A percentile compares a stretch with the other conserved stretches of the same genome.
Evolutionary conservation across 2,888 invertebrate genomes (phyloP).

Genomic region (Muscina levida): DNA sequence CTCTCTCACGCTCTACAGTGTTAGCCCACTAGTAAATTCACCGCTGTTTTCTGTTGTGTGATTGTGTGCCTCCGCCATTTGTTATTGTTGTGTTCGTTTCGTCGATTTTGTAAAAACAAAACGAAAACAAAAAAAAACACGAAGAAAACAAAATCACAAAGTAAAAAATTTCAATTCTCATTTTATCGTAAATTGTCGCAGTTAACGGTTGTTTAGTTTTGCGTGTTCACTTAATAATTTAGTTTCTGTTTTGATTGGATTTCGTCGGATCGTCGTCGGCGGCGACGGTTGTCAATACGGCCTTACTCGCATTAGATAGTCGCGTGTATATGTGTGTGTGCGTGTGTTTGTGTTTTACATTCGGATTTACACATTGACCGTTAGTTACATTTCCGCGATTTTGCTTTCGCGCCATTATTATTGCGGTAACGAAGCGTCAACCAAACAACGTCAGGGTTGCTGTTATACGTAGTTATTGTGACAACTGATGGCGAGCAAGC

Average conservation of each 20-base stretch:
- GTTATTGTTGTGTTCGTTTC: conserved; percentile 11
- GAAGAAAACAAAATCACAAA: conserved; percentile 11
- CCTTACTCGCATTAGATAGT: too few species aligned
- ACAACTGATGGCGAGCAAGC: not conserved
- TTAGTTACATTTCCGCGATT: conserved; percentile 13
- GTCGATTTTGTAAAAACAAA: conserved; percentile 37
- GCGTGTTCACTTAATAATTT: conserved; percentile 14
- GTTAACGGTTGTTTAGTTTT: conserved; percentile 61
- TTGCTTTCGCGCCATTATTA: conserved; percentile 15
- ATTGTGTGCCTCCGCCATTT: not conserved
- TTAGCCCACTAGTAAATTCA: conserved; percentile 6
- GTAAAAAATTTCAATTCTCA: conserved; percentile 53
- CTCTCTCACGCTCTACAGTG: conserved; percentile 18
- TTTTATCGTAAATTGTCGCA: conserved; percentile 64
- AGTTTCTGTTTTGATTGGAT: conserved; percentile 25
- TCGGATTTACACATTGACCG: too few species aligned
- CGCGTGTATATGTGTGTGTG: not conserved
- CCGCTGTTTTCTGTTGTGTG: not conserved
- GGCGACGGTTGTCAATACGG: too few species aligned
- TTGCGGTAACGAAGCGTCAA: not conserved
- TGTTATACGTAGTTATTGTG: not conserved
- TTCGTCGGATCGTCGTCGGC: not conserved
- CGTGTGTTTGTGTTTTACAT: not conserved
- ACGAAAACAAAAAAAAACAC: not conserved
- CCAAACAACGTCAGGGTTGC: conserved; percentile 8